A percentile compares a stretch with the other conserved stretches of the same genome.
These are phyloP conservation scores for Caenorhabditis sulstoni DNA, from an alignment of 2,888 invertebrate species.

Conservation along the genomic window DNA sequence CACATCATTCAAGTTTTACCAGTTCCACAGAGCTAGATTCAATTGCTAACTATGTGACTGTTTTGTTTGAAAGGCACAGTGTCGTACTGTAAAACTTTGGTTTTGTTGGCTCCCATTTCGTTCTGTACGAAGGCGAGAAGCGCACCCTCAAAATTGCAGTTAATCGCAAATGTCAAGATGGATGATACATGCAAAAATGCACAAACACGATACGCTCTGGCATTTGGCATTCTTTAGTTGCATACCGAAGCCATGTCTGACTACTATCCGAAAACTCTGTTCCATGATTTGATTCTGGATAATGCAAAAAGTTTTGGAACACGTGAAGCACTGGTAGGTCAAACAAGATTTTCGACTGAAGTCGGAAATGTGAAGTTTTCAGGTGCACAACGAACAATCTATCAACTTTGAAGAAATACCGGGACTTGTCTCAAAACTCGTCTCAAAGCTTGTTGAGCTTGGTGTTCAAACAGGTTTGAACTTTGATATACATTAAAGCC, in stretches of 20 bases:
- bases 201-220: neutral
- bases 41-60: too few relatives aligned
- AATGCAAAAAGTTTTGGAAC: conserved; percentile 25
- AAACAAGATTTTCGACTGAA: neutral
- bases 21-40: neutral
- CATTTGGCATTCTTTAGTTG: conserved; percentile 12
- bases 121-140: neutral
- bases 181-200: conserved; percentile 39
- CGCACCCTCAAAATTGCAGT: conserved; percentile 42
- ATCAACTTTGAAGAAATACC: conserved; percentile 36
- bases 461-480: neutral
- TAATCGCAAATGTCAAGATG: conserved; percentile 50
- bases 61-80: too few relatives aligned
- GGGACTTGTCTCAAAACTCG: conserved; percentile 11
- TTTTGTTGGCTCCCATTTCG: conserved; percentile 12
- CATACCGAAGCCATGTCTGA: conserved; percentile 26
- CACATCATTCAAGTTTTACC: neutral
- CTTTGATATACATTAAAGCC: too few relatives aligned
- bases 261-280: conserved; percentile 41
- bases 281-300: conserved; percentile 42
- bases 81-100: neutral
- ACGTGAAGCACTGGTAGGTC: conserved; percentile 36
- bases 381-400: conserved; percentile 35
- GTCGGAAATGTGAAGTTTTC: neutral
- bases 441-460: conserved; percentile 11